Base-by-base conservation (phyloP, 2,888 invertebrate genomes). In the Coelopa pilipes region DNA sequence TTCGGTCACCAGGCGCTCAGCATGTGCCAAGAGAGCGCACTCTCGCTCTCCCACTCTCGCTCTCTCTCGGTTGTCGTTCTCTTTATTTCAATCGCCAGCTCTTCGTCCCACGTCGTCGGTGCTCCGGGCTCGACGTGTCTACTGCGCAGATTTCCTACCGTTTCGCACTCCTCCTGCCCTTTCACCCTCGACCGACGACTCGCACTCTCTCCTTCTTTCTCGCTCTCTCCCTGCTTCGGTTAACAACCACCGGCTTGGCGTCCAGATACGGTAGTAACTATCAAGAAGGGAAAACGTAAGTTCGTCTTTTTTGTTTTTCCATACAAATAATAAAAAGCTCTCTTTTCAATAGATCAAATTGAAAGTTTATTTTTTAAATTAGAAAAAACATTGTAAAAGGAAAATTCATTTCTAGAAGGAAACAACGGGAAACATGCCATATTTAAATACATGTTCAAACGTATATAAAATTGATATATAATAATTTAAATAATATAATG, bases 1-100 rank as follows among this genome's bases (percentile, higher is more conserved):
- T 85, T 85, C 82, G 73, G 46, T 45, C 67, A 80, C 79, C 83
- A 85, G 85, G 85, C 80, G 80, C 80, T 13, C 85, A 85, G 34
- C 46, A 24, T 59, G 60, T 13, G 24, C 15, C 60, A 34, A 24
- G 60, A 34, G 34, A 34, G 34, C 34, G 34, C 34, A 34, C 60
- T 19, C 60, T 24, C 21, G 19, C 21, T 15, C 19, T 19, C 24
- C 5, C 1, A 12, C 13, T 10, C 60, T 60, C 24, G 12, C 12
- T 60, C n/a, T n/a, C n/a, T n/a, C n/a, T n/a, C n/a, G n/a, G n/a
- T n/a, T n/a, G n/a, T n/a, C 34, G 21, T 34, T 15, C 4, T 10
- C 60, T 60, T 15, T 11, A 2, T 4, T 11, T 19, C 10, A 60
- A 34, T 24, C 60, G 21, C 13, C 9, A 7, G 34, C 60, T 24